Percentiles rank a stretch among this genome's conserved stretches.
phyloP scores from a whole-genome alignment of 2,888 invertebrate genomes.

The Acleris emargana region DNA sequence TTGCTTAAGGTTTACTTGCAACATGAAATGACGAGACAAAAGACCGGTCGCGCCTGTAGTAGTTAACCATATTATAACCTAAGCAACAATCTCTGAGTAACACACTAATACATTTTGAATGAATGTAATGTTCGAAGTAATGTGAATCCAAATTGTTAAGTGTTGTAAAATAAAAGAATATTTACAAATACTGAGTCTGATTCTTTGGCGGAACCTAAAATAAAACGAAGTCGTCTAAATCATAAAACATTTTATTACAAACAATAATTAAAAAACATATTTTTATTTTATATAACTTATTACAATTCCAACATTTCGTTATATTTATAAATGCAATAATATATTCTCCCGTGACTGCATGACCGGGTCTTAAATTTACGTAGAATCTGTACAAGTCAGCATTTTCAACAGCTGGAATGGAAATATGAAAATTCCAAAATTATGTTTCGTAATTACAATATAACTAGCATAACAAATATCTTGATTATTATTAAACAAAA shows the following conservation, averaged over 20 bases:
- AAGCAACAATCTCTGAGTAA: conserved; percentile 43
- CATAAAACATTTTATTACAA: conserved; percentile 81
- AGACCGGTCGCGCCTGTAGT: conserved; percentile 19
- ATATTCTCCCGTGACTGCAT: conserved; percentile 46
- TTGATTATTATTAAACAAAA: conserved; percentile 5
- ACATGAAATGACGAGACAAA: conserved; percentile 6
- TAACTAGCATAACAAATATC: conserved; percentile 32
- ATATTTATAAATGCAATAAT: conserved; percentile 72
- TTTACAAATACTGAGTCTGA: conserved; percentile 38
- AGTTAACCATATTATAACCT: conserved; percentile 34
- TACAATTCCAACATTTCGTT: conserved; percentile 75
- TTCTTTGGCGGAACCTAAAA: conserved; percentile 18
- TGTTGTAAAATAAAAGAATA: conserved; percentile 64
- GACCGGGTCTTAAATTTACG: conserved; percentile 33
- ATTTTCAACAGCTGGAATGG: conserved; percentile 46
- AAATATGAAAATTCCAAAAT: conserved; percentile 37
- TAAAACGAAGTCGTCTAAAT: conserved; percentile 47
- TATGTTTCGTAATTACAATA: conserved; percentile 35
- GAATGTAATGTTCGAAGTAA: conserved; percentile 50
- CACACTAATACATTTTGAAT: conserved; percentile 45
- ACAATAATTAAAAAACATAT: conserved; percentile 80
- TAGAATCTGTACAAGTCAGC: conserved; percentile 36
- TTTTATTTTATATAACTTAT: conserved; percentile 65
- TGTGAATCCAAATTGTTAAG: conserved; percentile 59
- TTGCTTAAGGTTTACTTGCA: conserved; percentile 43